These are phyloP conservation scores for Antrozous pallidus DNA, from an alignment of 2,797 vertebrate species.

Conservation along the genomic window DNA sequence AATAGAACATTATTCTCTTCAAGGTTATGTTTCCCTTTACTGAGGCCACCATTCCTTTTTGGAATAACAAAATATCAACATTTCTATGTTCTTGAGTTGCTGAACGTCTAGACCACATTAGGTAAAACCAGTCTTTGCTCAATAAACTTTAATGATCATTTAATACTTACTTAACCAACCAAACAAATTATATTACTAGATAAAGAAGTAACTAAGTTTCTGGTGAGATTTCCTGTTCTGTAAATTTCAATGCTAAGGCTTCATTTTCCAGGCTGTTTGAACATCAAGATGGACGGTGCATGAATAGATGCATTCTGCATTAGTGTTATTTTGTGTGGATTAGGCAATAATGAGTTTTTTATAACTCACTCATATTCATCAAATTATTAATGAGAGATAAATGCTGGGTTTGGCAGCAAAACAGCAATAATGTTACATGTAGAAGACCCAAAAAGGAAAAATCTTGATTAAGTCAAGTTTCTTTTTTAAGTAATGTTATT, in stretches of 20 bases:
- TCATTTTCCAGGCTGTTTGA: constrained; percentile 68
- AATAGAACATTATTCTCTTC: neutral
- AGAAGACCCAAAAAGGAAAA: neutral
- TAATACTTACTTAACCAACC: constrained; percentile 36
- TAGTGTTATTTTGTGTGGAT: constrained; percentile 64
- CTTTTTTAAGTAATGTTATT: neutral
- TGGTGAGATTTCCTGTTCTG: constrained; percentile 24
- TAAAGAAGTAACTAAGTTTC: constrained; percentile 56
- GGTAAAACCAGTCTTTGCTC: constrained; percentile 43
- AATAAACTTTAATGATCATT: constrained; percentile 59
- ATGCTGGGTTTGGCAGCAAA: constrained; percentile 33
- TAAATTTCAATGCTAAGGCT: constrained; percentile 58
- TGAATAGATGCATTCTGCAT: neutral
- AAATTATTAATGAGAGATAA: constrained; percentile 61
- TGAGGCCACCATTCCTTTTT: neutral
- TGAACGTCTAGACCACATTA: constrained; percentile 8
- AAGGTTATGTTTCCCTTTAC: neutral
- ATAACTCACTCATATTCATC: constrained; percentile 55
- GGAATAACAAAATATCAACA: neutral
- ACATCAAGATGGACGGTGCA: constrained; percentile 49
- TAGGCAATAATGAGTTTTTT: constrained; percentile 59
- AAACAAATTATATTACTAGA: constrained; percentile 8
- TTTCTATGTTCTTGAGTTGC: constrained; percentile 46
- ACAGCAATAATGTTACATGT: neutral
- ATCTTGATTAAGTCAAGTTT: neutral